Evolutionary conservation across 2,888 invertebrate species (phyloP), one percentile per base, ranked within the genome.

Genomic region (Trichacis sp.): DNA sequence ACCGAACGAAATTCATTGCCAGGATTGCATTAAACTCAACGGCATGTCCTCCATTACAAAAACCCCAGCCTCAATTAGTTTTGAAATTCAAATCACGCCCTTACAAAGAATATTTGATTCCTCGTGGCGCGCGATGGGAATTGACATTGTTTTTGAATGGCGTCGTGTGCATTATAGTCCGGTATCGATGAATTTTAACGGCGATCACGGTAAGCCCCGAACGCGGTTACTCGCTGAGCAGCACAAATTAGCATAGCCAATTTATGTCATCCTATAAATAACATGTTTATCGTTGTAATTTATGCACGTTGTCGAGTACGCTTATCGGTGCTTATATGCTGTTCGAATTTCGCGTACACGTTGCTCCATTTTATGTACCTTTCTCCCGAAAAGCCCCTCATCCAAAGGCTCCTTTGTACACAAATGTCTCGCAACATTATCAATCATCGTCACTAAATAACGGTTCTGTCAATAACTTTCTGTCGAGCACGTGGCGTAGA

Each of bases 221-320:
- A 75, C 74, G 72, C 73, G 75, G 76, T 78, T 78, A 74, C 73
- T 68, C 75, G 73, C 76, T 81, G 80, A 82, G 83, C 83, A 80
- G 80, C 81, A 77, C 78, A 80, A 82, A 82, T 82, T 82, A 81
- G 78, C 83, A 81, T 82, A 78, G 77, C 74, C 77, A 81, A 82
- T 83, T 83, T 81, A 81, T 81, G 79, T 77, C 73, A 64, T 71
- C 75, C 81, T 81, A 81, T 83, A 83, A 83, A 83, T 83, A 82
- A 82, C 80, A 78, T 80, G 82, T 83, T 81, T 82, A 83, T 79
- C 81, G 78, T 80, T 78, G 79, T 80, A 83, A 83, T 83, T 81
- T 83, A 83, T 83, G 81, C 79, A 72, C 73, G 72, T 68, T 71
- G 71, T 73, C 68, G 73, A 69, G 69, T 65, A 64, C 68, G 65